Base-by-base conservation (phyloP, 2,113 vertebrate genomes). In the Ophthalmolycus amberensis region DNA sequence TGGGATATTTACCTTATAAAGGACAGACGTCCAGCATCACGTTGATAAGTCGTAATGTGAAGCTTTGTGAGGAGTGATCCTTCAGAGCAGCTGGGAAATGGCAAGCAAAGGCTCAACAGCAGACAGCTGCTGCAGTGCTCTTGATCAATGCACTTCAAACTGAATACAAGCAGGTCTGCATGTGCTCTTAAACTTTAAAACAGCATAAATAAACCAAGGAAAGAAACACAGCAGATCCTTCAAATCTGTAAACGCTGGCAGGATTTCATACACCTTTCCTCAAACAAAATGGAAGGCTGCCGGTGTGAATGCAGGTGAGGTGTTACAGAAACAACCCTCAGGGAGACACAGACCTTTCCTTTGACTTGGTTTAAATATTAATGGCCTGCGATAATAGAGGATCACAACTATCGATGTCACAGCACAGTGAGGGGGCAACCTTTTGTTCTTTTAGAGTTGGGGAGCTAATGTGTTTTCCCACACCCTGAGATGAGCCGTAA, bases 361-460 rank as follows among this genome's bases (percentile, higher is more conserved):
- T 73, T 87, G 80, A 86, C 58, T 79, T 62, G 67, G 82, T 82
- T 88, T 77, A 91, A 90, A 89, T 83, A 94, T 90, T 84, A 82
- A 94, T 77, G 69, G 6, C 34, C 46, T 63, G 64, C 15, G 10
- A 88, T 87, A 77, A 82, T 71, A 76, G 70, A 82, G 75, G 71
- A 79, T 16, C 69, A 67, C 40, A 44, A 46, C 78, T 80, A 54
- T 65, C 66, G 11, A 0, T 62, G 75, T 65, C 82, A 79, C 65
- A 15, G 62, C 64, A 44, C 37, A 32, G 27, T 15, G 25, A 25
- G 63, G 9, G 15, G 38, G 38, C 4, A 4, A 46, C 4, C 12
- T 18, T 75, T 83, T 79, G 50, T 71, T 75, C 62, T 63, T 83
- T 72, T 48, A 76, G 38, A n/a, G 60, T 5, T 11, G 44, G 11